Conservation (phyloP, 2,113 vertebrate species). For the Brachyhypopomus occidentalis region DNA sequence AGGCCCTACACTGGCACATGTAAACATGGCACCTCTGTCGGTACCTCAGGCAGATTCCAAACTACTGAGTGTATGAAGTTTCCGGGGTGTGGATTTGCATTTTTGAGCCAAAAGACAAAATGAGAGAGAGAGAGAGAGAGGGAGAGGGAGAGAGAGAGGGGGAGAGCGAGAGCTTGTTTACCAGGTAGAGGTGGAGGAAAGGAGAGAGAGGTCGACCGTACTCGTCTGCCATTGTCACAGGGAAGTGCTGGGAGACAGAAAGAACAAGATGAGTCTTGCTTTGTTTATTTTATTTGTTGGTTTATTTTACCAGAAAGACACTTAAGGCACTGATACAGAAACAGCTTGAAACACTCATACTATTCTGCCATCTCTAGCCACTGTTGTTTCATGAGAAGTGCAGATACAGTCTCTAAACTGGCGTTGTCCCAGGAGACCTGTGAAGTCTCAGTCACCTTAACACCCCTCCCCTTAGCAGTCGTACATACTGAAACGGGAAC, state of each 20-base stretch:
- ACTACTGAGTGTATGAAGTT: background rate
- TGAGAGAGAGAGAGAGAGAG: background rate
- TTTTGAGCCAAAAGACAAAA: background rate
- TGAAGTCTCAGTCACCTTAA: no score
- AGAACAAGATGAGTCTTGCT: background rate
- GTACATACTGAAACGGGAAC: no score
- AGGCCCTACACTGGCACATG: conserved; percentile 26
- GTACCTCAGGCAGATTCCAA: conserved; percentile 12
- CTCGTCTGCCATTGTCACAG: conserved; percentile 27
- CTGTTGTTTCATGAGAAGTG: background rate
- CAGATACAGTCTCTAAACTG: background rate
- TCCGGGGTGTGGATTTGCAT: background rate
- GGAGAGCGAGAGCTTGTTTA: conserved; percentile 10
- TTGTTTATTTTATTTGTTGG: background rate
- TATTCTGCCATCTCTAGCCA: no score
- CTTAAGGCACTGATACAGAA: no score
- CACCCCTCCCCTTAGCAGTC: no score
- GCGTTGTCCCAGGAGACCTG: no score
- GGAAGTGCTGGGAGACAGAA: conserved; percentile 20
- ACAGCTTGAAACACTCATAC: no score
- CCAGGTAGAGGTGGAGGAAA: conserved; percentile 38
- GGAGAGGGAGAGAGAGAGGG: conserved; percentile 22
- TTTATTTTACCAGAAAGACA: no score
- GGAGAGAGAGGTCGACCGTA: conserved; percentile 30
- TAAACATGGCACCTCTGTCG: conserved; percentile 20